Conservation (phyloP, 2,888 invertebrate species). For the Metacarcinus magister region DNA sequence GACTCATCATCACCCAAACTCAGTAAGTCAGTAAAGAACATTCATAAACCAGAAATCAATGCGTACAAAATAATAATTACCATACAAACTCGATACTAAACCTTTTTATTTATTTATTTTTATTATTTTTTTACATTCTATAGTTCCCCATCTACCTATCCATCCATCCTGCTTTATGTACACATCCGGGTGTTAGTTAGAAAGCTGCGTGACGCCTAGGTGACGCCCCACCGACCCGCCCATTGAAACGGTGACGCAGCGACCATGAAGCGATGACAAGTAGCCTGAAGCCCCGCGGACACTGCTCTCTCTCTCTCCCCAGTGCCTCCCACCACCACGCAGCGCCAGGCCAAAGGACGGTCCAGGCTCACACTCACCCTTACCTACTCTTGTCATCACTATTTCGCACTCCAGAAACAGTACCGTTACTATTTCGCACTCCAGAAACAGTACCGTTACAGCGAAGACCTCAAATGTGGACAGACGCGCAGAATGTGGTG, state of each 20-base stretch:
- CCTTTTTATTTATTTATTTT: background rate
- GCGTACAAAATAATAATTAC: no score
- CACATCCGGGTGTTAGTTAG: background rate
- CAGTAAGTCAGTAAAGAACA: no score
- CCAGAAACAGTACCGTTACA: background rate
- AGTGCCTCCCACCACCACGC: constrained; percentile 19
- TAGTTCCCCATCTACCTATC: background rate
- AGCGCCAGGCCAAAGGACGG: background rate
- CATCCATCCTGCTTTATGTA: background rate
- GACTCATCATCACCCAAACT: no score
- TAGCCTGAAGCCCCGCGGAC: background rate
- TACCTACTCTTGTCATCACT: background rate
- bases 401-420: background rate
- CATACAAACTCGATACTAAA: no score
- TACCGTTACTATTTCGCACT: background rate
- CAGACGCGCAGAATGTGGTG: background rate
- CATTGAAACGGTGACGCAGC: constrained; percentile 6
- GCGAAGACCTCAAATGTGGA: background rate
- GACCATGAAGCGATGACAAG: background rate
- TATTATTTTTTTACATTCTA: background rate
- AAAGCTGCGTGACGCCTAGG: constrained; percentile 17
- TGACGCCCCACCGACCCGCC: constrained; percentile 31
- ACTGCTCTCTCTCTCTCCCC: background rate
- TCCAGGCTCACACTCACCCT: background rate
- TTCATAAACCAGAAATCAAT: no score